phyloP scores from a whole-genome alignment of 2,888 invertebrate genomes.

The Rhamphomyia laevipes region DNA sequence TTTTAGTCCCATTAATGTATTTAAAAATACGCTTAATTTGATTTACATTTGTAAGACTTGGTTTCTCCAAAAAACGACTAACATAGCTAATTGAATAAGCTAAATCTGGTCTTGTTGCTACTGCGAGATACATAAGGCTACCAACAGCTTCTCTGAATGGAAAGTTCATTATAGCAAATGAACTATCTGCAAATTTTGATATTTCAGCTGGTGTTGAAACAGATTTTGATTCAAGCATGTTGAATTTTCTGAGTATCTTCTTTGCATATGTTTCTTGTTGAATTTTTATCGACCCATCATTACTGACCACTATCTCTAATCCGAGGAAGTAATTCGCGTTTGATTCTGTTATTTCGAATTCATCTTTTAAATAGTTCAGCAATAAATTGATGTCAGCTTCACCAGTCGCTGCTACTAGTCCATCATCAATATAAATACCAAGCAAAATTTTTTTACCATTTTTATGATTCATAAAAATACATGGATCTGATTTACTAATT shows the following conservation, averaged over 20 bases:
- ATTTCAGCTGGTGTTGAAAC: background rate
- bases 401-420: constrained; percentile 1
- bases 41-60: no score
- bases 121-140: no score
- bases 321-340: constrained; percentile 2
- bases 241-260: constrained; percentile 1
- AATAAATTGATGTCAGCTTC: background rate
- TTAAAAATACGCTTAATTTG: no score
- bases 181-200: no score
- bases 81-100: no score
- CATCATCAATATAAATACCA: constrained; percentile 5
- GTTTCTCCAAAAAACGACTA: no score
- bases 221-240: background rate
- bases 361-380: constrained; percentile 1
- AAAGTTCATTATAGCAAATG: no score
- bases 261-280: constrained; percentile 1
- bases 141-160: no score
- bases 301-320: background rate
- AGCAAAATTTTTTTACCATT: background rate
- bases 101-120: no score
- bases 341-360: constrained; percentile 1
- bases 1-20: no score
- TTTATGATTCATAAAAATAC: no score
- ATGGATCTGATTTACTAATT: no score
- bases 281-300: background rate